Evolutionary conservation across 2,113 vertebrate genomes (phyloP).

Genomic region (Xiphophorus hellerii): DNA sequence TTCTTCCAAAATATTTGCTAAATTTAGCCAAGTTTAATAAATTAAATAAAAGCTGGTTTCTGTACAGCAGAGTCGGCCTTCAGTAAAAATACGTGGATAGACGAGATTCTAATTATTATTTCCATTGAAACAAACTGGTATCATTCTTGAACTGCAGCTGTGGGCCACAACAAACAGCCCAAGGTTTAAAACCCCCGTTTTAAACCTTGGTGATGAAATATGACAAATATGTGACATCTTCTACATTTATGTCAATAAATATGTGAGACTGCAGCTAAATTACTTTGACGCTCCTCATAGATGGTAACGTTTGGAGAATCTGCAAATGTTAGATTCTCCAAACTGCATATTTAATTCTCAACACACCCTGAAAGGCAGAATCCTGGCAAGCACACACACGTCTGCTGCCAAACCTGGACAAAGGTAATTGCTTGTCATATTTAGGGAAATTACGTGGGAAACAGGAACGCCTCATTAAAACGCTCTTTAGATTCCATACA

Average conservation of each 20-base stretch:
- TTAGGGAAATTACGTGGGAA: constrained; percentile 55
- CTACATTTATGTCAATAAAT: constrained; percentile 32
- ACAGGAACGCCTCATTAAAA: constrained; percentile 55
- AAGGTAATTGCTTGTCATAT: constrained; percentile 72
- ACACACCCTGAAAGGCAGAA: constrained; percentile 60
- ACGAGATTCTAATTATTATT: too few species aligned
- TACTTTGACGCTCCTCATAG: constrained; percentile 48
- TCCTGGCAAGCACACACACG: constrained; percentile 53
- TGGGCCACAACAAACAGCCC: too few species aligned
- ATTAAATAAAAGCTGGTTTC: too few species aligned
- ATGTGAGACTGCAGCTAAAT: constrained; percentile 35
- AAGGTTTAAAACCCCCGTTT: too few species aligned
- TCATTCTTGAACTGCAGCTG: too few species aligned
- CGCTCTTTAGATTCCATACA: constrained; percentile 33
- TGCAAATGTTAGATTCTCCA: constrained; percentile 44
- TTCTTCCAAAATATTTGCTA: too few species aligned
- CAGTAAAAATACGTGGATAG: too few species aligned
- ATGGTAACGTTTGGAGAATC: constrained; percentile 54
- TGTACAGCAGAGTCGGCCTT: too few species aligned
- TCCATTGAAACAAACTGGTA: too few species aligned
- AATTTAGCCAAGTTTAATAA: too few species aligned
- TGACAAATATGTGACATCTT: neutral
- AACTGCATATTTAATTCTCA: constrained; percentile 69
- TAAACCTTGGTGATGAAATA: too few species aligned
- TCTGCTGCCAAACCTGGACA: constrained; percentile 62